Conservation (phyloP, 1,140 invertebrate species). For the Himalopsyche phryganea region DNA sequence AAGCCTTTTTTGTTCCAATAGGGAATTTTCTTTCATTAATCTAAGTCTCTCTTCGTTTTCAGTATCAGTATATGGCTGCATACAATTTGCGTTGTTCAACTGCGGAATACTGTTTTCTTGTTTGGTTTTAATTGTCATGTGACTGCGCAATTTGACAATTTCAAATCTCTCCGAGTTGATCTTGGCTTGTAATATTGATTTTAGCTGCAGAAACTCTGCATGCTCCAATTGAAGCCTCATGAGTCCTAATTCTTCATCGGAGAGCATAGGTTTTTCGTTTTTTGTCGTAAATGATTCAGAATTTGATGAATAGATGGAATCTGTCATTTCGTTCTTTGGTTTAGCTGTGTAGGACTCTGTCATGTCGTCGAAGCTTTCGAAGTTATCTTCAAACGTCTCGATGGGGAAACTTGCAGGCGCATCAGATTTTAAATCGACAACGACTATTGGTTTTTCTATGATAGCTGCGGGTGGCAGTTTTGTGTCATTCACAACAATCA, state of each 20-base stretch:
- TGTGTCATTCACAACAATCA: conserved; percentile 9
- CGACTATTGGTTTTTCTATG: conserved; percentile 1
- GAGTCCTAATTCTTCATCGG: conserved; percentile 55
- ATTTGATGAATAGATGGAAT: conserved; percentile 28
- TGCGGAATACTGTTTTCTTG: conserved; percentile 47
- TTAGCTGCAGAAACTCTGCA: conserved; percentile 63
- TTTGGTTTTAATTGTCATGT: conserved; percentile 50
- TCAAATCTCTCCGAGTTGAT: conserved; percentile 65
- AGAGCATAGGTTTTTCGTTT: conserved; percentile 48
- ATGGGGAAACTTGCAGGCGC: conserved; percentile 11
- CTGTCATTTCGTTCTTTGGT: conserved; percentile 30
- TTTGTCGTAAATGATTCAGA: conserved; percentile 28
- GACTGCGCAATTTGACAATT: conserved; percentile 61
- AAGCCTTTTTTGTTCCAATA: conserved; percentile 65
- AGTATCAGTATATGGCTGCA: conserved; percentile 44
- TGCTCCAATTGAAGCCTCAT: conserved; percentile 62
- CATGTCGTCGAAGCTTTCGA: conserved; percentile 41
- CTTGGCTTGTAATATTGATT: conserved; percentile 60
- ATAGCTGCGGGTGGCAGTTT: conserved; percentile 2
- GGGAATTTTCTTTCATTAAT: conserved; percentile 61
- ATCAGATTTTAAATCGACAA: conserved; percentile 5
- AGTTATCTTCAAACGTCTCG: conserved; percentile 51
- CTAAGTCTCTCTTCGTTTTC: conserved; percentile 50
- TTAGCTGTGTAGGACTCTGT: conserved; percentile 35
- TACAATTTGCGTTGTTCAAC: conserved; percentile 51